A percentile compares a stretch with the other conserved stretches of the same genome.
These are phyloP conservation scores for Esperia sulphurella DNA, from an alignment of 2,888 invertebrate species.

Conservation along the genomic window DNA sequence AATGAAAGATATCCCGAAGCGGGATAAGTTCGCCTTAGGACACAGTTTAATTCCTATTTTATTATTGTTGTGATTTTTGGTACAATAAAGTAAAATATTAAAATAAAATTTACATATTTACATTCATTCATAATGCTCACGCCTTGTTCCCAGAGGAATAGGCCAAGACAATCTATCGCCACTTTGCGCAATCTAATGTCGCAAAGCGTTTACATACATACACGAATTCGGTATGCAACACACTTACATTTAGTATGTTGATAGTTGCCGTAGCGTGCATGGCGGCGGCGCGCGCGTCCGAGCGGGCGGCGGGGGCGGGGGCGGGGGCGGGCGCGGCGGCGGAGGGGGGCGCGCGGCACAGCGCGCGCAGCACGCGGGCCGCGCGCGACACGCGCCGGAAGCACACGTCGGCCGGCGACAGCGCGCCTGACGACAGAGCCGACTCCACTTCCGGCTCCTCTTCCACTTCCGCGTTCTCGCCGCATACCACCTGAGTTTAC, in stretches of 20 bases:
- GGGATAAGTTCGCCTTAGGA: too few species aligned
- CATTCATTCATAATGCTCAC: too few species aligned
- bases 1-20: too few species aligned
- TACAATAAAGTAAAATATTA: too few species aligned
- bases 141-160: too few species aligned
- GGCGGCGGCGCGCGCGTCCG: conserved; percentile 18
- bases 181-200: too few species aligned
- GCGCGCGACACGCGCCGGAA: conserved; percentile 54
- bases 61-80: too few species aligned
- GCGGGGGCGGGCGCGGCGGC: conserved; percentile 18
- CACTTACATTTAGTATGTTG: conserved; percentile 26
- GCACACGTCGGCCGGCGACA: conserved; percentile 53
- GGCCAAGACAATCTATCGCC: too few species aligned
- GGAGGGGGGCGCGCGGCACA: conserved; percentile 20
- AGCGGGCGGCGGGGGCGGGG: conserved; percentile 19
- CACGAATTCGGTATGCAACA: not conserved
- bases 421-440: conserved; percentile 46
- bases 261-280: conserved; percentile 17
- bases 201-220: too few species aligned
- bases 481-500: conserved; percentile 34
- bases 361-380: conserved; percentile 41
- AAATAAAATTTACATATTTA: too few species aligned
- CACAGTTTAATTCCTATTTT: too few species aligned
- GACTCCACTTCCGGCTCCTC: conserved; percentile 40
- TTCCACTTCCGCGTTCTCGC: conserved; percentile 24